These are phyloP conservation scores for Cerastis leucographa DNA, from an alignment of 2,888 invertebrate genomes.

Conservation along the genomic window DNA sequence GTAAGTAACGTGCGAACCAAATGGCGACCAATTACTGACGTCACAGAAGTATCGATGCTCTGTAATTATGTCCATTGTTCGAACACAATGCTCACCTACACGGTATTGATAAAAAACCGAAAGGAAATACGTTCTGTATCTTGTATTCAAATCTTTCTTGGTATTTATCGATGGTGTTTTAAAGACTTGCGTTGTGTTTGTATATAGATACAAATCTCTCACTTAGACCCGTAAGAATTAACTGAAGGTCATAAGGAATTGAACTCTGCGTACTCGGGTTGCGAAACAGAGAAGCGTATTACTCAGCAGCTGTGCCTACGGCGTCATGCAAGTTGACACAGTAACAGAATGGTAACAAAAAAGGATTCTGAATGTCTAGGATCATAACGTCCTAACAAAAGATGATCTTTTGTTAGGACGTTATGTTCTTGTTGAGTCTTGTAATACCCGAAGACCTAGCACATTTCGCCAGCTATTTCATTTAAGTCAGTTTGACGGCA, in stretches of 20 bases:
- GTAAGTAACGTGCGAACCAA: conserved; percentile 29
- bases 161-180: conserved; percentile 11
- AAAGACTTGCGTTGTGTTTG: conserved; percentile 7
- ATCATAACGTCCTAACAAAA: too few relatives aligned
- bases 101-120: conserved; percentile 49
- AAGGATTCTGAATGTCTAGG: too few relatives aligned
- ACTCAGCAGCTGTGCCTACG: too few relatives aligned
- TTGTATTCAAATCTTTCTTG: conserved; percentile 30
- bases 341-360: too few relatives aligned
- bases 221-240: not conserved
- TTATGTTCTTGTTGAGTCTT: too few relatives aligned
- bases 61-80: conserved; percentile 55
- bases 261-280: not conserved
- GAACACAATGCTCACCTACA: conserved; percentile 54
- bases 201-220: conserved; percentile 7
- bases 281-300: not conserved
- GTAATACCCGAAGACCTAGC: too few relatives aligned
- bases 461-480: too few relatives aligned
- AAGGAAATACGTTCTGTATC: conserved; percentile 38
- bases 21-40: conserved; percentile 47
- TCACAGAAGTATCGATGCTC: conserved; percentile 42
- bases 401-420: too few relatives aligned
- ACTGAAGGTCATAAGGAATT: not conserved
- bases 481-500: too few relatives aligned
- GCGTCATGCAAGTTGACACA: too few relatives aligned